These are phyloP conservation scores for Mus minutoides DNA, from an alignment of 2,797 vertebrate genomes.

Conservation along the genomic window DNA sequence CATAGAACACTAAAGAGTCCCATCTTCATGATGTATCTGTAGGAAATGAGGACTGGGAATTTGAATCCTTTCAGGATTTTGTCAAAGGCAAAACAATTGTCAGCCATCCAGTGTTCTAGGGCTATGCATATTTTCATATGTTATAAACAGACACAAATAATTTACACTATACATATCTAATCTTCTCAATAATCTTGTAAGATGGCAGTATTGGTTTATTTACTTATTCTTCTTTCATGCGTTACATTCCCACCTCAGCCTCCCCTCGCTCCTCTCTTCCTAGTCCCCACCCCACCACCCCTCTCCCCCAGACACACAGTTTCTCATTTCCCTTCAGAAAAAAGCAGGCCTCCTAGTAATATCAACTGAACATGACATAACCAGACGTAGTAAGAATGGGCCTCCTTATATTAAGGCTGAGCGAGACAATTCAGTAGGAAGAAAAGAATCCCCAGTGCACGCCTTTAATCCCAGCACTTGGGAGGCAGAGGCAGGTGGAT, in stretches of 20 bases:
- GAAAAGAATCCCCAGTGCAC: neutral
- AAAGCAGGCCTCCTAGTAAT: neutral
- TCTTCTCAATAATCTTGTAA: constrained; percentile 30
- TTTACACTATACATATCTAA: neutral
- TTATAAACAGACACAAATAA: neutral
- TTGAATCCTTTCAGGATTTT: neutral
- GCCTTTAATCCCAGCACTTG: no score
- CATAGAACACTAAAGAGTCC: neutral
- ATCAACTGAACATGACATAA: neutral
- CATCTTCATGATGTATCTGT: no score
- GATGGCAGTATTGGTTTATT: neutral
- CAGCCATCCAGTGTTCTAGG: neutral
- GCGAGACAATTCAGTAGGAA: neutral
- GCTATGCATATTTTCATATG: neutral
- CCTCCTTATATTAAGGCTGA: neutral
- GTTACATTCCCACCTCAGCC: neutral
- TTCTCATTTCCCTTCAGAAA: neutral
- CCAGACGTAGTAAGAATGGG: neutral
- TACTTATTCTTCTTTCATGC: neutral
- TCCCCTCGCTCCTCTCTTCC: neutral
- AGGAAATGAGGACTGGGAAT: neutral
- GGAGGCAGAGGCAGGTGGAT: no score
- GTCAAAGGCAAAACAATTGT: neutral
- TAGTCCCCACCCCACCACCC: neutral
- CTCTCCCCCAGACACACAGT: neutral